phyloP scores from a whole-genome alignment of 2,113 vertebrate genomes.

The Prunella himalayana region DNA sequence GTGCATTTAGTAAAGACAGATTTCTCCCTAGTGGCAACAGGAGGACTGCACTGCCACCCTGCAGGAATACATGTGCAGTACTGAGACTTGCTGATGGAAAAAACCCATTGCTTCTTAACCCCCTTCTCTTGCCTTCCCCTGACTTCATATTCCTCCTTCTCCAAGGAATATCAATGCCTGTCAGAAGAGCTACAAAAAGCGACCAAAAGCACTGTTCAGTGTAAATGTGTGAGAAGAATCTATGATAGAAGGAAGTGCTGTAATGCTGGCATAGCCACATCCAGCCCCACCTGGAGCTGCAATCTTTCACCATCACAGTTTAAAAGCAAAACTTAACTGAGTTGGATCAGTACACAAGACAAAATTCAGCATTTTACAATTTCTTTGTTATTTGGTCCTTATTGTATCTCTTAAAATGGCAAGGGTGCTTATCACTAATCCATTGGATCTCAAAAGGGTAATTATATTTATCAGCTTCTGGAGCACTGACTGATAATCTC shows the following conservation, averaged over 20 bases:
- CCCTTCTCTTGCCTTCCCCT: background rate
- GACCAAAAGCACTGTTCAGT: background rate
- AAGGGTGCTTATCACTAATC: background rate
- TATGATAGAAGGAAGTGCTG: background rate
- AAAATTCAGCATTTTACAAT: background rate
- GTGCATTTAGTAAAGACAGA: background rate
- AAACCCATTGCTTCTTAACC: background rate
- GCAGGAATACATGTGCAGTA: background rate
- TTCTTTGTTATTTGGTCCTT: background rate
- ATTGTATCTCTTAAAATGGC: background rate
- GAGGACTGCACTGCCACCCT: background rate
- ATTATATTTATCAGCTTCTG: background rate
- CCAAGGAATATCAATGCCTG: background rate
- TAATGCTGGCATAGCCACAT: background rate
- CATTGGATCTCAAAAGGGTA: background rate
- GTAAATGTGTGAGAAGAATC: background rate
- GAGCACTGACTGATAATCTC: background rate
- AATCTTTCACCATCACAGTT: background rate
- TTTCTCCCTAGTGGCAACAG: background rate
- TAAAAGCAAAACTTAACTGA: background rate
- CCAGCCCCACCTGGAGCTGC: background rate
- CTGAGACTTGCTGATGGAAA: background rate
- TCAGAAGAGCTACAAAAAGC: background rate
- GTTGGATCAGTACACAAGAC: background rate
- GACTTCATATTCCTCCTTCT: background rate